Base-by-base conservation (phyloP, 2,888 invertebrate species). In the Eilema depressum region DNA sequence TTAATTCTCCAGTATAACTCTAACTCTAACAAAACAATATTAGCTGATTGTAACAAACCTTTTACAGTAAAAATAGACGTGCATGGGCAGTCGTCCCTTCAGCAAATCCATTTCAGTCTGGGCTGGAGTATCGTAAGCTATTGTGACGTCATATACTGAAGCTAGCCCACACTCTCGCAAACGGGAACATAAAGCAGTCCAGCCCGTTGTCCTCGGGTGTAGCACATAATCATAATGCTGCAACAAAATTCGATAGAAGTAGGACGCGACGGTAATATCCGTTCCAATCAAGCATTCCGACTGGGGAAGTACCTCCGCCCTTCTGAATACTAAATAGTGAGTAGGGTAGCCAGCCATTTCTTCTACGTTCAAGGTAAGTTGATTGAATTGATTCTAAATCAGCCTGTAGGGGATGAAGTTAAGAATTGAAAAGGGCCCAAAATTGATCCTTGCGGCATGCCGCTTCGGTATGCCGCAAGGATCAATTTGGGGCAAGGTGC, bases 181-280 rank as follows among this genome's bases (percentile, higher is more conserved):
- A 30, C 96, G 93, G 74, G 96, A 93, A 33, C 96, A 96, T 61
- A 97, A 87, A 74, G 96, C 97, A 20, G 95, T 95, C 90, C 97
- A 97, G 3, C 99, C 99, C 0, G 98, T 98, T 10, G 98, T 98
- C 76, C 98, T 96, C 0, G 99, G 98, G 88, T 99, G 98, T 4
- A 99, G 93, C 1, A 98, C 97, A 86, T 97, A 96, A n/a, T 97
- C 95, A 87, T 98, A 98, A 64, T 84, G 79, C 95, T 95, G 85
- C 7, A 83, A 71, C n/a, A 64, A 65, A 26, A n/a, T n/a, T n/a
- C n/a, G n/a, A n/a, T n/a, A n/a, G n/a, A n/a, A n/a, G n/a, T n/a
- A n/a, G n/a, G n/a, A n/a, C n/a, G n/a, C n/a, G n/a, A n/a, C n/a
- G n/a, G n/a, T n/a, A n/a, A n/a, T n/a, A n/a, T n/a, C n/a, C n/a